These are phyloP conservation scores for Oxygymnocypris stewartii DNA, from an alignment of 2,113 vertebrate species.

Conservation along the genomic window DNA sequence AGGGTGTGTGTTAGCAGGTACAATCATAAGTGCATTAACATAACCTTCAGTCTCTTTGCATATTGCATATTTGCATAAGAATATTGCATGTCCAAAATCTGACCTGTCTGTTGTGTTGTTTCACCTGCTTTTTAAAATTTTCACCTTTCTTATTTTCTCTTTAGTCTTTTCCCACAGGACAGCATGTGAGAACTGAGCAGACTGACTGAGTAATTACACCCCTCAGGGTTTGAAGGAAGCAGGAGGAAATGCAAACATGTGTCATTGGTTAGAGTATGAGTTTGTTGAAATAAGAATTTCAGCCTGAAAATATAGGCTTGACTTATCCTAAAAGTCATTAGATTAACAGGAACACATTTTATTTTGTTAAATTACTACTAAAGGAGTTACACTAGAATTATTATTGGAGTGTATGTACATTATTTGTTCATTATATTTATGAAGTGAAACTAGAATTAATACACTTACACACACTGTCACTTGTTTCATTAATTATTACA, in stretches of 20 bases:
- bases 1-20: conserved; percentile 29
- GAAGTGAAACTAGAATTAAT: too few relatives aligned
- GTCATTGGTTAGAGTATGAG: conserved; percentile 46
- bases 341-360: not conserved
- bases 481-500: too few relatives aligned
- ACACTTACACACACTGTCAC: too few relatives aligned
- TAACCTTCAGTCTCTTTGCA: not conserved
- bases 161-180: conserved; percentile 15
- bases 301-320: not conserved
- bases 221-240: conserved; percentile 36
- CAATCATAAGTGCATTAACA: conserved; percentile 7
- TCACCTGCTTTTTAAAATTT: not conserved
- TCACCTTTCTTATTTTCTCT: not conserved
- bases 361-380: too few relatives aligned
- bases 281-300: conserved; percentile 42
- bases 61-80: too few relatives aligned
- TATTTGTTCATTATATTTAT: too few relatives aligned
- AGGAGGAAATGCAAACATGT: conserved; percentile 53
- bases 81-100: not conserved
- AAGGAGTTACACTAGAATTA: not conserved
- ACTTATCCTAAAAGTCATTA: not conserved
- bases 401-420: not conserved
- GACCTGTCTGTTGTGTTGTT: not conserved
- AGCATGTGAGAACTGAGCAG: not conserved
- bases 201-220: conserved; percentile 6